Evolutionary conservation across 2,797 vertebrate species (phyloP).

Genomic region (Ispidina lecontei): DNA sequence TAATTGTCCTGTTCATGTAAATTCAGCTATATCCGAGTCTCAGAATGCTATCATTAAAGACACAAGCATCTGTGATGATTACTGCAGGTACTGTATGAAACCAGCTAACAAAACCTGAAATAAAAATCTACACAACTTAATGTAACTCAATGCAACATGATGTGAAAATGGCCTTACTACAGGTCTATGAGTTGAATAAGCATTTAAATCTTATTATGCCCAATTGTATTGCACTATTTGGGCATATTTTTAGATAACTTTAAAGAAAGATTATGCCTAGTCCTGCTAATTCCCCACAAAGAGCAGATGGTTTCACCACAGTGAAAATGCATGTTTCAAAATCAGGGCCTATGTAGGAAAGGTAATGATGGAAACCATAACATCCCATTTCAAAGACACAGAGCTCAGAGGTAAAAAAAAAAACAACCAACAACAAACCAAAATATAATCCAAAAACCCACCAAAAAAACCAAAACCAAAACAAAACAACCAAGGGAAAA

Average conservation of each 20-base stretch:
- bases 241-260: conserved; percentile 65
- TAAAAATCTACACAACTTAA: conserved; percentile 35
- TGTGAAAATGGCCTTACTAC: conserved; percentile 10
- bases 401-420: background rate
- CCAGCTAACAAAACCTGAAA: conserved; percentile 36
- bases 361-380: conserved; percentile 29
- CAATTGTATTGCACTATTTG: conserved; percentile 66
- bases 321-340: conserved; percentile 44
- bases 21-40: conserved; percentile 38
- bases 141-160: conserved; percentile 9
- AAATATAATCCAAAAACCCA: too few species aligned
- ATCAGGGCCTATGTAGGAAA: conserved; percentile 51
- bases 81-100: conserved; percentile 9
- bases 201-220: conserved; percentile 55
- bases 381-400: conserved; percentile 49
- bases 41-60: conserved; percentile 60
- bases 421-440: background rate
- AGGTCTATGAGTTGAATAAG: background rate
- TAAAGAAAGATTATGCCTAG: conserved; percentile 51
- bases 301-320: conserved; percentile 67
- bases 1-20: background rate
- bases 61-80: conserved; percentile 9
- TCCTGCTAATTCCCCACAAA: conserved; percentile 56
- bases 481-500: too few species aligned
- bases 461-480: too few species aligned